These are phyloP conservation scores for Sphaeridia pumilis DNA, from an alignment of 2,888 invertebrate genomes.

Conservation along the genomic window DNA sequence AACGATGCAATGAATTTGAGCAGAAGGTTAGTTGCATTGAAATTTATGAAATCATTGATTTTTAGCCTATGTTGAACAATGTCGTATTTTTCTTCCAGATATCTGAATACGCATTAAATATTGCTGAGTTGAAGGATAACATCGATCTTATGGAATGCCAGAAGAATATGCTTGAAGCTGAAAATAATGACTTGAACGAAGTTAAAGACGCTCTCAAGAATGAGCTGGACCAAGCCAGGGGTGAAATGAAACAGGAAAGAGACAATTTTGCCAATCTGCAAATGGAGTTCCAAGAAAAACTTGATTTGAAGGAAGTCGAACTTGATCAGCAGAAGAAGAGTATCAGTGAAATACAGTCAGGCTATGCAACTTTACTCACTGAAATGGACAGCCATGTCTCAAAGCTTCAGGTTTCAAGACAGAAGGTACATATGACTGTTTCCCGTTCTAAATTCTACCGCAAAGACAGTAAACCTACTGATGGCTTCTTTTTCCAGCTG, in stretches of 20 bases:
- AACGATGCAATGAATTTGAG: not conserved
- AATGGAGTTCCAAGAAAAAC: not conserved
- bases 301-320: not conserved
- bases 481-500: no score
- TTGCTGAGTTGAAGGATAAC: constrained; percentile 5
- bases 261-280: not conserved
- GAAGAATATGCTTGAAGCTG: not conserved
- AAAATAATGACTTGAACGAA: not conserved
- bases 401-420: not conserved
- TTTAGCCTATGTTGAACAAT: no score
- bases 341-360: not conserved
- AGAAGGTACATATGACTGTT: not conserved
- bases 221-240: not conserved
- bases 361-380: not conserved
- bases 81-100: not conserved
- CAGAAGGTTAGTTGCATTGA: not conserved
- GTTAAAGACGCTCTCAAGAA: not conserved
- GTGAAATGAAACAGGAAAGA: constrained; percentile 2
- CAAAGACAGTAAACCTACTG: no score
- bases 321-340: not conserved
- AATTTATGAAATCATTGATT: no score
- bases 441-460: not conserved
- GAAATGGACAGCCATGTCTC: not conserved
- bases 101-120: not conserved
- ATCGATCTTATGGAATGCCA: constrained; percentile 2